Base-by-base conservation (phyloP, 2,113 vertebrate species). In the Eurypyga helias region DNA sequence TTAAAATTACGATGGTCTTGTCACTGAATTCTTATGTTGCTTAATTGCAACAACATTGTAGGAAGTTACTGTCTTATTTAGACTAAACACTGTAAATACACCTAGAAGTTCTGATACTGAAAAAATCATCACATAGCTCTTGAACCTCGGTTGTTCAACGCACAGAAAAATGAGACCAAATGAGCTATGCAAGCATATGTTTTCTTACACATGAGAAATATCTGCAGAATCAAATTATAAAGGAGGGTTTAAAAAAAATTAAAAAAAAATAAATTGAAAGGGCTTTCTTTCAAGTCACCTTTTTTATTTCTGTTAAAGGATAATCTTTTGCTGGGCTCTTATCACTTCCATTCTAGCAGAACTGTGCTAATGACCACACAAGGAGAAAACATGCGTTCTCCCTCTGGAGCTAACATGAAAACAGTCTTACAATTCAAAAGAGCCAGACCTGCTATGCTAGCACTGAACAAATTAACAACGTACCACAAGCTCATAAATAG, bases 341-440 rank as follows among this genome's bases (percentile, higher is more conserved):
- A 57, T 46, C 24, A 16, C 28, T 89, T 95, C 61, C 78, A 64
- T 43, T 91, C n/a, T 69, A 91, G 66, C 85, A 96, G 95, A 94
- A 96, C 93, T 89, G 69, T 80, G 73, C 91, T 87, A 94, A 89
- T 83, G 94, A 81, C 96, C 96, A 98, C 96, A 97, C 97, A 98
- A 97, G 91, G 72, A 97, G 92, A 95, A 97, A 97, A 92, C 48
- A 90, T 78, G 45, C 34, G 17, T 93, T 89, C 90, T 85, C 78
- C 81, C 90, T 80, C 82, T 83, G 85, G 81, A 96, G 92, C 67
- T 79, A 73, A 96, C 33, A 85, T 88, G 89, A 94, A 97, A 87
- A 91, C 84, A 94, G 88, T 86, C 76, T 91, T 57, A 89, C 17
- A 48, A 96, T 94, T 95, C 87, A 93, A 81, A 88, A 94, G 76